Conservation (phyloP, 2,797 vertebrate genomes). For the Forpus xanthops region DNA sequence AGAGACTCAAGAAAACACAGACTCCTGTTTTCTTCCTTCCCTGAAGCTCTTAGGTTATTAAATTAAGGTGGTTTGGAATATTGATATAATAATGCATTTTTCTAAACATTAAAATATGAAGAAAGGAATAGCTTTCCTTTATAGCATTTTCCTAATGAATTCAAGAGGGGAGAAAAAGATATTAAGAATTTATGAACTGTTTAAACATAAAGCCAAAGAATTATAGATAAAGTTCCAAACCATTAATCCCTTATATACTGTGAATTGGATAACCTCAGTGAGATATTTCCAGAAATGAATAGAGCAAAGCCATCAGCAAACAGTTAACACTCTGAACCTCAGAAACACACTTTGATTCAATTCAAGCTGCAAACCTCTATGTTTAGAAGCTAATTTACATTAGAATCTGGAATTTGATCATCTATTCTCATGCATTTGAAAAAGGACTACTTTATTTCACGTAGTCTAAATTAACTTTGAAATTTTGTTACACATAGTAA, state of each 20-base stretch:
- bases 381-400: constrained; percentile 67
- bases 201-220: constrained; percentile 67
- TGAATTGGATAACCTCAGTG: constrained; percentile 38
- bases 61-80: neutral
- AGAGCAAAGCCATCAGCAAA: constrained; percentile 50
- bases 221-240: constrained; percentile 68
- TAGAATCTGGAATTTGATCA: constrained; percentile 69
- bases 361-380: constrained; percentile 19
- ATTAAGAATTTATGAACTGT: constrained; percentile 73
- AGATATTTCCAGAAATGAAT: constrained; percentile 18
- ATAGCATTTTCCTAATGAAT: constrained; percentile 51
- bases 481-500: constrained; percentile 61
- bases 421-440: constrained; percentile 55
- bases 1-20: neutral
- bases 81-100: neutral
- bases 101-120: constrained; percentile 43
- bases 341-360: constrained; percentile 41
- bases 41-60: neutral
- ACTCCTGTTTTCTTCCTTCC: neutral
- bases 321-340: constrained; percentile 53
- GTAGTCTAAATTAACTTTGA: constrained; percentile 63
- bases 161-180: constrained; percentile 54
- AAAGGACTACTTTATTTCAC: constrained; percentile 40
- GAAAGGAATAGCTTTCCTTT: neutral
- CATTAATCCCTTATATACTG: constrained; percentile 70